Base-by-base conservation (phyloP, 2,113 vertebrate genomes). In the Sciurus niger region DNA sequence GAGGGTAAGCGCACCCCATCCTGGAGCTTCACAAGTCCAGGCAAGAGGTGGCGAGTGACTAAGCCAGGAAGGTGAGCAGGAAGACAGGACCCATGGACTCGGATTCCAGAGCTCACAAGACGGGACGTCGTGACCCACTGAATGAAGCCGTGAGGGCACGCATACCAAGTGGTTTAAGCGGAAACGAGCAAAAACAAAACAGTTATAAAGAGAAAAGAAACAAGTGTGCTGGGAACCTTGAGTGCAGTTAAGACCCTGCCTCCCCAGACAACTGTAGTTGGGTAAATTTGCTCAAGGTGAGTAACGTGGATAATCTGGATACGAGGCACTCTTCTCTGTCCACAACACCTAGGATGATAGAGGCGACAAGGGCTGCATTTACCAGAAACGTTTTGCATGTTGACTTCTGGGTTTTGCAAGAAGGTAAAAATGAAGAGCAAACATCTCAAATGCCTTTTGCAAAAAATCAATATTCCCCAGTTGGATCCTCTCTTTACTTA, bases 401-500 rank as follows among this genome's bases (percentile, higher is more conserved):
- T 80, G 28, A 24, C 37, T 74, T 91, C 51, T 55, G 28, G 18
- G 73, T 82, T 87, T 79, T 78, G 28, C 55, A 1, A 40, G 67
- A 58, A 65, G 55, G 32, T 77, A 76, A 86, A 91, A 92, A 72
- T 86, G 34, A 86, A 93, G 46, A 77, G 30, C 9, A 48, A 46
- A 46, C 9, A 53, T 10, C 13, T 73, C 10, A 68, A 89, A 58
- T 1, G 53, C 6, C 22, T 30, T 74, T 65, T 76, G 1, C 4
- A 51, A 80, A 28, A 84, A 8, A 46, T 4, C 34, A 53, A 1
- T 60, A n/a, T 55, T 20, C 46, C 53, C 73, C 10, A 40, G 18
- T 80, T 67, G 22, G 34, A 46, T 43, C 32, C 6, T 86, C 34
- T 70, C n/a, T 85, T 53, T 18, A 14, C 8, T 76, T 80, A 32